Evolutionary conservation across 2,113 vertebrate species (phyloP), one percentile per base, ranked within the genome.

Genomic region (Coracopsis vasa): DNA sequence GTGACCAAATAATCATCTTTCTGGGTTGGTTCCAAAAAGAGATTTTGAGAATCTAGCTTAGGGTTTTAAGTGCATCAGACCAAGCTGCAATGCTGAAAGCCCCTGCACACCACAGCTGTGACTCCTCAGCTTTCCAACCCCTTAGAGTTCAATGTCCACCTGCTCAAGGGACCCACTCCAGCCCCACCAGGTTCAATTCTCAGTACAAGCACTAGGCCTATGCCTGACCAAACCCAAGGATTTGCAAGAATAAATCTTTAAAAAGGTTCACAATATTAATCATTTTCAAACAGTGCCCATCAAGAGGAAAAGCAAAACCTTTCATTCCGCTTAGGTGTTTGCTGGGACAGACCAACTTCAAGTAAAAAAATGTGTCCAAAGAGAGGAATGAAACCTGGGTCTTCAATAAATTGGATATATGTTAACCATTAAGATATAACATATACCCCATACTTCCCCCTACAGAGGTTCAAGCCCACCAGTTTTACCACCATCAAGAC

Each of bases 71-170:
- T 4, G 12, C 15, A 14, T 27, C 51, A 77, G 23, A 20, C 10
- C 31, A 44, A 48, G 33, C 3, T 24, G 47, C 6, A 6, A 33
- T 6, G 27, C 35, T n/a, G 44, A n/a, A 45, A 53, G 25, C 14
- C 24, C 19, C 27, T 2, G 0, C 18, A 23, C 13, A 24, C 13
- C 45, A 14, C 35, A 47, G 29, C 29, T 29, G 10, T 10, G 15
- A 10, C 10, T 13, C 14, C 1, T 0, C 11, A 47, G 61, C 14
- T 39, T 45, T 42, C 45, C 2, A 1, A 9, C 4, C 47, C 41
- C 18, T 41, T 1, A 1, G 12, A 66, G 47, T 39, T 45, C 33
- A 17, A 1, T 11, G 8, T 11, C 39, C 16, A 60, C 5, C 33
- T 27, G 3, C 11, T 31, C 21, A 5, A 16, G 16, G 39, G 61